Evolutionary conservation across 2,797 vertebrate genomes (phyloP).

Genomic region (Crocodylus rhombifer): DNA sequence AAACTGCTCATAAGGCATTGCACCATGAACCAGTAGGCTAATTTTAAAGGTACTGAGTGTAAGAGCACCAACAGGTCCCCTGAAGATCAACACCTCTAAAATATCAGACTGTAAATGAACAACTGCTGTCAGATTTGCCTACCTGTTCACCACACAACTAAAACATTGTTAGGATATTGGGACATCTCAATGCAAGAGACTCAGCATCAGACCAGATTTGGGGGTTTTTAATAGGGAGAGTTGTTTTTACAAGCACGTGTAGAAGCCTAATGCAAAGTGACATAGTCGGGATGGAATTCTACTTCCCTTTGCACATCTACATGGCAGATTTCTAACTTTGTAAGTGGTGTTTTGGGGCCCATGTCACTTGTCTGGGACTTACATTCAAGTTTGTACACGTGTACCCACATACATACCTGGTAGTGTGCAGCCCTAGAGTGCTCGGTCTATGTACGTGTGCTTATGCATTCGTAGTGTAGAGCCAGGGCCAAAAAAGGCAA

Average conservation of each 20-base stretch:
- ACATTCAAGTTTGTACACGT: too few relatives aligned
- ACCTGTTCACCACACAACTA: rapidly evolving
- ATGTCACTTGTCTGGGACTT: too few relatives aligned
- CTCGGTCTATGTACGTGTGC: too few relatives aligned
- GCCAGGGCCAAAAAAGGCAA: too few relatives aligned
- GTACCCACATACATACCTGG: too few relatives aligned
- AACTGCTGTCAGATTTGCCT: background rate
- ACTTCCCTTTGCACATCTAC: too few relatives aligned
- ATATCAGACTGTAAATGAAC: background rate
- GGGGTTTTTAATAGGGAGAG: background rate
- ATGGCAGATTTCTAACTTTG: too few relatives aligned
- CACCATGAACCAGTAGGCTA: too few relatives aligned
- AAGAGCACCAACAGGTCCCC: background rate
- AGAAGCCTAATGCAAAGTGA: background rate
- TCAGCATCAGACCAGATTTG: background rate
- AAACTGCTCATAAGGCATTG: background rate
- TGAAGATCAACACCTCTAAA: background rate
- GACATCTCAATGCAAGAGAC: background rate
- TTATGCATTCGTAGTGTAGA: too few relatives aligned
- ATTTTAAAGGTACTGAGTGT: background rate
- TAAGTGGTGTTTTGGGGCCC: too few relatives aligned
- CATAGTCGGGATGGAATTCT: too few relatives aligned
- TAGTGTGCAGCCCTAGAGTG: too few relatives aligned
- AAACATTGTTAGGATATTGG: rapidly evolving
- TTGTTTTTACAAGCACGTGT: background rate